Conservation (phyloP, 30 jellyfish, hydroid and myxozoan species). For the Hydractinia symbiolongicarpus region DNA sequence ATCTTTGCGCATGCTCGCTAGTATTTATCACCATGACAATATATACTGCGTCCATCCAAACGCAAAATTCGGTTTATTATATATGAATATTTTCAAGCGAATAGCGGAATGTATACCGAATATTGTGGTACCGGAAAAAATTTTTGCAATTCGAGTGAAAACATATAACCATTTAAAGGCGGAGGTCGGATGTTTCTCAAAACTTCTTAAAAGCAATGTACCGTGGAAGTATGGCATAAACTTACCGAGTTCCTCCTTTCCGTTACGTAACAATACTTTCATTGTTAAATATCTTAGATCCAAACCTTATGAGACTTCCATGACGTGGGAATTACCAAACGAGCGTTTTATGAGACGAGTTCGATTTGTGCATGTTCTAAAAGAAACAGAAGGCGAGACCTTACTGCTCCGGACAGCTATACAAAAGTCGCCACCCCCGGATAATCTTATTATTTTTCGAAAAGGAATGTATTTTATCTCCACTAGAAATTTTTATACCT, state of each 20-base stretch:
- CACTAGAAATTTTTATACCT: slow-evolving; percentile 61
- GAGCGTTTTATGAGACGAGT: slow-evolving; percentile 57
- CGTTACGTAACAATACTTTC: slow-evolving; percentile 65
- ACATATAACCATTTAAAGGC: slow-evolving; percentile 63
- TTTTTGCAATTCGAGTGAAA: slow-evolving; percentile 45
- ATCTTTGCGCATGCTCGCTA: slow-evolving; percentile 61
- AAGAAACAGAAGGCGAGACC: slow-evolving; percentile 43
- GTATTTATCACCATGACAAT: slow-evolving; percentile 67
- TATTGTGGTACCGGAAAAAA: slow-evolving; percentile 40
- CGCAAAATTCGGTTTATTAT: slow-evolving; percentile 35
- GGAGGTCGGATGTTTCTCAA: slow-evolving; percentile 59
- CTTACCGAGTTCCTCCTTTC: slow-evolving; percentile 87
- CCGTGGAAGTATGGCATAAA: slow-evolving; percentile 75
- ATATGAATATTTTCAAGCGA: slow-evolving; percentile 23
- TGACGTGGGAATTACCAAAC: slow-evolving; percentile 41
- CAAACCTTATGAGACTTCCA: slow-evolving; percentile 43
- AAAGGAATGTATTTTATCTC: slow-evolving; percentile 70
- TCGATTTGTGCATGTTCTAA: slow-evolving; percentile 38
- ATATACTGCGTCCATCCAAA: slow-evolving; percentile 80
- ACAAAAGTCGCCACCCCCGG: slow-evolving; percentile 72
- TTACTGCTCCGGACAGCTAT: slow-evolving; percentile 47
- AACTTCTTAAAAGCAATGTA: slow-evolving; percentile 34
- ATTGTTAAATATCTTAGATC: slow-evolving; percentile 56
- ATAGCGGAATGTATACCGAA: slow-evolving; percentile 55
- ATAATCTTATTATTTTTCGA: slow-evolving; percentile 55